Evolutionary conservation across 2,113 vertebrate genomes (phyloP).

Genomic region (Pipra filicauda): DNA sequence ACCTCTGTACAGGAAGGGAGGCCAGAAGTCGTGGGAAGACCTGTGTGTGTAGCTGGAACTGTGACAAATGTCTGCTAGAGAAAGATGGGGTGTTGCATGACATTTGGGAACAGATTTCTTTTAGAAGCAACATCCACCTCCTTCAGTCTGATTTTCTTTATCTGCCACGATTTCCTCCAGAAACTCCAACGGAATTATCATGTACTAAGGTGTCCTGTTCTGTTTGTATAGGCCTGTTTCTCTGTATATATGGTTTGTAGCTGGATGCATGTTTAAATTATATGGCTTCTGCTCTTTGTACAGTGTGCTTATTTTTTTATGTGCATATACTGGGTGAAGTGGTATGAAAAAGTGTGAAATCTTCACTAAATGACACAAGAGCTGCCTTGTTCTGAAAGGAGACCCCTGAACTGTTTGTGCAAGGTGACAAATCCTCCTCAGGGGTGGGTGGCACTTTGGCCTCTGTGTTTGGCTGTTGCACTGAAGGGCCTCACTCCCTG

Average conservation of each 20-base stretch:
- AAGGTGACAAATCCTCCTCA: rapidly evolving
- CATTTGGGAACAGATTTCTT: neutral
- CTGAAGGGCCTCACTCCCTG: neutral
- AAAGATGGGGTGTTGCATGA: neutral
- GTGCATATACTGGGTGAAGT: neutral
- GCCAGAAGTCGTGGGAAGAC: neutral
- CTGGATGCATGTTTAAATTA: slow-evolving; percentile 59
- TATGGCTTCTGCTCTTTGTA: slow-evolving; percentile 23
- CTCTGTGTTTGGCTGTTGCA: neutral
- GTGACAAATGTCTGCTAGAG: neutral
- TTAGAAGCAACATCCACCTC: neutral
- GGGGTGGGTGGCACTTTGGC: neutral
- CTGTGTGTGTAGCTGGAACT: neutral
- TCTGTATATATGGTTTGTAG: slow-evolving; percentile 62
- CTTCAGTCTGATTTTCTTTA: neutral
- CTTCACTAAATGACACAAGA: neutral
- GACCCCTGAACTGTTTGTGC: neutral
- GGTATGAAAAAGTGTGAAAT: neutral
- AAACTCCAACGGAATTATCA: neutral
- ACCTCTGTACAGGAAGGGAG: slow-evolving; percentile 40
- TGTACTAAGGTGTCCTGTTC: slow-evolving; percentile 2
- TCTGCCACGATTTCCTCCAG: neutral
- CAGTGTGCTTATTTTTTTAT: neutral
- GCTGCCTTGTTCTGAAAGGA: neutral
- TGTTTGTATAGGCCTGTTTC: slow-evolving; percentile 26